These are phyloP conservation scores for Halocynthia roretzi DNA, from an alignment of 23 tunicate species.

Conservation along the genomic window DNA sequence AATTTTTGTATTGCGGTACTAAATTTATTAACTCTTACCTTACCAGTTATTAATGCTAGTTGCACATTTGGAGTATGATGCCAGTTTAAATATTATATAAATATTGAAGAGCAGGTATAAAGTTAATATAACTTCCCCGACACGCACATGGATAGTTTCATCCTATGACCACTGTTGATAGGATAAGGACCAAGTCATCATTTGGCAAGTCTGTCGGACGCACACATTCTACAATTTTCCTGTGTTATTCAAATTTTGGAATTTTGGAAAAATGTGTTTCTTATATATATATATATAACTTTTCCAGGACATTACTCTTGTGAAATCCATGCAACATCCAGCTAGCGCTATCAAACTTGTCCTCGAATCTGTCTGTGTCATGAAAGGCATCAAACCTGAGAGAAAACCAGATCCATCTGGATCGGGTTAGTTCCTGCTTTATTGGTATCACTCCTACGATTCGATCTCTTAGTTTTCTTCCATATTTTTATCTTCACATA, in stretches of 20 bases:
- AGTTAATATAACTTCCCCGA: not conserved
- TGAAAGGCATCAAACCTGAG: constrained; percentile 96
- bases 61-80: too few relatives aligned
- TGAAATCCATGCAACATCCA: constrained; percentile 94
- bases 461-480: not conserved
- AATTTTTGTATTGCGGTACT: not conserved
- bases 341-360: constrained; percentile 86
- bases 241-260: too few relatives aligned
- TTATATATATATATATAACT: not conserved
- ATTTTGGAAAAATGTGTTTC: too few relatives aligned
- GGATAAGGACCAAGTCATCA: too few relatives aligned
- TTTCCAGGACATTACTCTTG: constrained; percentile 79
- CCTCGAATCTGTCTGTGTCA: constrained; percentile 89
- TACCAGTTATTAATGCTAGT: too few relatives aligned
- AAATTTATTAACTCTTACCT: too few relatives aligned
- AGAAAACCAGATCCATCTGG: constrained; percentile 97
- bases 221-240: too few relatives aligned
- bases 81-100: not conserved
- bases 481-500: not conserved
- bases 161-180: too few relatives aligned
- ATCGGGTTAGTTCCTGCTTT: constrained; percentile 43
- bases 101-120: not conserved
- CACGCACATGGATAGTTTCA: too few relatives aligned
- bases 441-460: not conserved
- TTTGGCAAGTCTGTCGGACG: too few relatives aligned